Evolutionary conservation across 1,140 invertebrate species (phyloP), one percentile per base, ranked within the genome.

Genomic region (Diabrotica undecimpunctata): DNA sequence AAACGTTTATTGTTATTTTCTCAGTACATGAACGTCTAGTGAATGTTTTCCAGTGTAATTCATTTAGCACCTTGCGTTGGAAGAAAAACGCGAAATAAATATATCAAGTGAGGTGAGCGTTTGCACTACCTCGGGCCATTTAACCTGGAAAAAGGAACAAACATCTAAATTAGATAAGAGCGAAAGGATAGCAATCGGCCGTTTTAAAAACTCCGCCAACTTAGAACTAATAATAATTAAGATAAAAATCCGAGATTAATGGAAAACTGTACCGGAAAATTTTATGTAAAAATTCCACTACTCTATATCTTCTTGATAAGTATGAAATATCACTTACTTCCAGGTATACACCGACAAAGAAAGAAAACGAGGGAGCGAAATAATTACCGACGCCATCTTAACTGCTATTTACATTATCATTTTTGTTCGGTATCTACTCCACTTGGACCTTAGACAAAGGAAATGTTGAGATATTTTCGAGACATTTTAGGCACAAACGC

Each of bases 171-270:
- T 46, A 46, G 41, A 46, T 46, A 46, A 46, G 41, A 46, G n/a
- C 8, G 8, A 46, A 46, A 46, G 41, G 41, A 46, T 46, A 46
- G 41, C 41, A 46, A 46, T 46, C 41, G 41, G 41, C 52, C 64
- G 64, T 72, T 75, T 77, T 75, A 74, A 75, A 77, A 76, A 76
- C 69, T 72, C 73, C 71, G 66, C 75, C 65, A 78, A 77, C 70
- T 78, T 76, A 69, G 70, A 72, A 76, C 74, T 72, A 78, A 78
- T 74, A 77, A 76, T 77, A 74, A 76, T 78, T 78, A 78, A 78
- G 77, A 78, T 78, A 78, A 78, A 75, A 69, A 51, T 71, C 65
- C 56, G 68, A 75, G 77, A 78, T 78, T 78, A 78, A 78, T 78
- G 77, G 72, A 73, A 78, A 77, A 74, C 69, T 76, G 75, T 77